phyloP scores from a whole-genome alignment of 2,797 vertebrate species.

The Apodemus agrarius region DNA sequence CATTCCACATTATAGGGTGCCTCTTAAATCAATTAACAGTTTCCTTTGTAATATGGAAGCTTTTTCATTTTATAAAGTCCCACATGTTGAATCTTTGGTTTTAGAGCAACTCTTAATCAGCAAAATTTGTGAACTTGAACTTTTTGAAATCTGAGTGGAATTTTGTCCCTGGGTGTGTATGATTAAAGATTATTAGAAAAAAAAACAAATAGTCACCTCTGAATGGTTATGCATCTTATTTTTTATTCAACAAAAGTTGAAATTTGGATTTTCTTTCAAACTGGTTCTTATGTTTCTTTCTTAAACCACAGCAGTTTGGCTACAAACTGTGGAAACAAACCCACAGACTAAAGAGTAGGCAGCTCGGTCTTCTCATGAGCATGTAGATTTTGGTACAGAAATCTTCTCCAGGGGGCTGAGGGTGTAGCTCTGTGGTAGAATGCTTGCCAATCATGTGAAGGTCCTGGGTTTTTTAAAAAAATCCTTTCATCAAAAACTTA shows the following conservation, averaged over 20 bases:
- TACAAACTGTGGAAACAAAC: not conserved
- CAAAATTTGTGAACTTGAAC: not conserved
- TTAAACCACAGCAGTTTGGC: not conserved
- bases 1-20: not conserved
- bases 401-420: not conserved
- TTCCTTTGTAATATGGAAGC: not conserved
- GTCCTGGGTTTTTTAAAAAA: not conserved
- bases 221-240: slow-evolving; percentile 2
- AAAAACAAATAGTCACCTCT: not conserved
- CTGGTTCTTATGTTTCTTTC: slow-evolving; percentile 7
- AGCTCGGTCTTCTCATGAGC: not conserved
- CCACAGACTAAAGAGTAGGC: not conserved
- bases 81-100: not conserved
- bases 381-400: not conserved
- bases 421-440: not conserved
- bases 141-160: slow-evolving; percentile 22
- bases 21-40: not conserved
- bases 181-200: not conserved
- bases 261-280: not conserved
- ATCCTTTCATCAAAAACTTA: slow-evolving; percentile 15
- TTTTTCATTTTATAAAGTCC: not conserved
- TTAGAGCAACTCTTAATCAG: not conserved
- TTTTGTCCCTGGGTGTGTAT: not conserved
- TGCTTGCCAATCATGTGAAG: not conserved
- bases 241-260: slow-evolving; percentile 7